Percentiles rank a stretch among this genome's conserved stretches.
Conservation (phyloP, 2,888 invertebrate species). For the Pogonocherus hispidulus region DNA sequence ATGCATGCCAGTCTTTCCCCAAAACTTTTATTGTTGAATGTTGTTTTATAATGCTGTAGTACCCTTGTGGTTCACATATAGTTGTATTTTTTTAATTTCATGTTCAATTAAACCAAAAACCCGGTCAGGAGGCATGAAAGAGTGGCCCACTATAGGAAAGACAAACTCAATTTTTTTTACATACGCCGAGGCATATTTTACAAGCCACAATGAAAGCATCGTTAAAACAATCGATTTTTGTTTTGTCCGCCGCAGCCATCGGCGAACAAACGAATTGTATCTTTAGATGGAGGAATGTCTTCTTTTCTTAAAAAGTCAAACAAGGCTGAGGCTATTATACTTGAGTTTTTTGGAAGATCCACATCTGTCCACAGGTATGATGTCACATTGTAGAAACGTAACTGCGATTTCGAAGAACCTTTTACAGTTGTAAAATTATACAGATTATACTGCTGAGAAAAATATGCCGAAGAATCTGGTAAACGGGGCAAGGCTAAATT, state of each 20-base stretch:
- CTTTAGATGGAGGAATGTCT: slow-evolving; percentile 17
- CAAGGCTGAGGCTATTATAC: slow-evolving; percentile 25
- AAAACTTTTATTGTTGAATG: slow-evolving; percentile 12
- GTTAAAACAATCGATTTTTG: slow-evolving; percentile 11
- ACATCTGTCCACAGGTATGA: slow-evolving; percentile 29
- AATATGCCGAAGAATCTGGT: neutral
- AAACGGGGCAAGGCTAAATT: slow-evolving; percentile 24
- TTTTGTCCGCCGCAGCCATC: slow-evolving; percentile 12
- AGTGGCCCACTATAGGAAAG: slow-evolving; percentile 14
- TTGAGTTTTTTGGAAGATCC: slow-evolving; percentile 21
- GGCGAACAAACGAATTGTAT: slow-evolving; percentile 21
- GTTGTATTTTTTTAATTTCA: neutral
- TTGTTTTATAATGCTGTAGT: slow-evolving; percentile 4
- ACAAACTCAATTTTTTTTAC: slow-evolving; percentile 1
- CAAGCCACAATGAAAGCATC: slow-evolving; percentile 11
- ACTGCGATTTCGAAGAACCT: slow-evolving; percentile 16
- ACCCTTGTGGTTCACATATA: slow-evolving; percentile 7
- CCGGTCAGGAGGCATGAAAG: slow-evolving; percentile 22
- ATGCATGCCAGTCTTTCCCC: slow-evolving; percentile 23
- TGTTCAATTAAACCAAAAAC: slow-evolving; percentile 11
- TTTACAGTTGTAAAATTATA: slow-evolving; percentile 29
- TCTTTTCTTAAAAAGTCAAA: slow-evolving; percentile 11
- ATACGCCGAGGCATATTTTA: slow-evolving; percentile 8
- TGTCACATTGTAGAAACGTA: slow-evolving; percentile 15
- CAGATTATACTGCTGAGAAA: slow-evolving; percentile 7